phyloP scores from a whole-genome alignment of 2,888 invertebrate species.

The Tetheella fluctuosa region DNA sequence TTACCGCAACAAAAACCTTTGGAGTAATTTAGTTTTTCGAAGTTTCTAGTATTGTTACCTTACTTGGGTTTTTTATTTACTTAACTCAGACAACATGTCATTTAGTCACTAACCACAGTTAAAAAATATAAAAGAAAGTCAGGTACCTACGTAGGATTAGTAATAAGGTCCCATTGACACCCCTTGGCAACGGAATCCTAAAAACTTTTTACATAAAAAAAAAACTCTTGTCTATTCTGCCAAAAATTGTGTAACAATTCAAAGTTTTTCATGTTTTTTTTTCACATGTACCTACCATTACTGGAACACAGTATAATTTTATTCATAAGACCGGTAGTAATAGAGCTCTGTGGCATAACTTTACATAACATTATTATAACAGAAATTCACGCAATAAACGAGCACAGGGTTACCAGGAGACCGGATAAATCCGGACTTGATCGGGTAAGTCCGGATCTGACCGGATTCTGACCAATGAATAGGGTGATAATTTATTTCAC shows the following conservation, averaged over 20 bases:
- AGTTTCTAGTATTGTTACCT: too few species aligned
- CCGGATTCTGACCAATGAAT: slow-evolving; percentile 2
- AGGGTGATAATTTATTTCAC: neutral
- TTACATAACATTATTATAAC: slow-evolving; percentile 38
- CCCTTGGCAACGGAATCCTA: too few species aligned
- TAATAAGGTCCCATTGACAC: too few species aligned
- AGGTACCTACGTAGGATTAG: too few species aligned
- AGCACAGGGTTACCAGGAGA: slow-evolving; percentile 11
- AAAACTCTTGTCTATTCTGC: neutral
- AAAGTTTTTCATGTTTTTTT: neutral
- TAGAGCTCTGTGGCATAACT: slow-evolving; percentile 36
- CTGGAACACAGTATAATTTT: slow-evolving; percentile 33
- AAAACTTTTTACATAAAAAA: neutral
- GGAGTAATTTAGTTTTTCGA: too few species aligned
- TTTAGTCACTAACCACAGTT: too few species aligned
- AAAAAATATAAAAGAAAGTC: too few species aligned
- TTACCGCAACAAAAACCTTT: too few species aligned
- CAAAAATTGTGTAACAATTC: neutral
- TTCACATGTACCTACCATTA: slow-evolving; percentile 21
- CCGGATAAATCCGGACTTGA: slow-evolving; percentile 19
- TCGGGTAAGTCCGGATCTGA: slow-evolving; percentile 10
- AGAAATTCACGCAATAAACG: slow-evolving; percentile 26
- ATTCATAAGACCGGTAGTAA: slow-evolving; percentile 38
- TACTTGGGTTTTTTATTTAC: too few species aligned
- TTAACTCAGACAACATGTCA: too few species aligned